Evolutionary conservation across 2,113 vertebrate species (phyloP).

Genomic region (Podarcis muralis): DNA sequence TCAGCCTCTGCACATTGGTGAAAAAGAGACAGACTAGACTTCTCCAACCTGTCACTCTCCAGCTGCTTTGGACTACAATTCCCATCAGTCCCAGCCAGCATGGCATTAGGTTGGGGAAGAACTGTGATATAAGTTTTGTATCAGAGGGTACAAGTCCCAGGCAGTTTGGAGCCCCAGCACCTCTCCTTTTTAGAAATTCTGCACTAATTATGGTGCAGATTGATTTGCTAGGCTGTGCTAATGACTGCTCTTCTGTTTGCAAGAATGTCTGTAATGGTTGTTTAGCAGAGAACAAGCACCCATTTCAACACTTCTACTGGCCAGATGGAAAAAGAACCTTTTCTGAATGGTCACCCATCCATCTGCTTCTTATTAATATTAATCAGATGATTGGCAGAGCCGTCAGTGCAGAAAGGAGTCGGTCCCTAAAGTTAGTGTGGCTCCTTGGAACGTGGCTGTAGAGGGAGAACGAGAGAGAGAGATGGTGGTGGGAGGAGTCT

Average conservation of each 20-base stretch:
- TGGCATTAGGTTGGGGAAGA: not conserved
- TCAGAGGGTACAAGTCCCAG: not conserved
- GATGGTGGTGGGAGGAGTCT: not conserved
- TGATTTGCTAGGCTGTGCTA: not conserved
- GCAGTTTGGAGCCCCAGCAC: no score
- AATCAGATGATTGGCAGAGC: constrained; percentile 23
- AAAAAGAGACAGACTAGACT: not conserved
- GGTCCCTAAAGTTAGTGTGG: not conserved
- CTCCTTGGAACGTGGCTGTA: constrained; percentile 3
- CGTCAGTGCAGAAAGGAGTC: not conserved
- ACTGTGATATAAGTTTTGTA: not conserved
- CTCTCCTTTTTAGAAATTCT: not conserved
- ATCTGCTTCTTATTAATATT: constrained; percentile 68
- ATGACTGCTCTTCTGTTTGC: not conserved
- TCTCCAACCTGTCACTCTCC: no score
- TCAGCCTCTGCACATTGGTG: not conserved
- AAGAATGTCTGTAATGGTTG: not conserved
- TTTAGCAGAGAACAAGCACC: not conserved
- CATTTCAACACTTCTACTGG: not conserved
- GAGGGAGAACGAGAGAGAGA: not conserved
- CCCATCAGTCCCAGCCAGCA: no score
- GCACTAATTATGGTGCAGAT: not conserved
- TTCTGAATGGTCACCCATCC: constrained; percentile 14
- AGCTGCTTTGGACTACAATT: no score
- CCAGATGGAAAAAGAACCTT: not conserved